Percentiles rank a stretch among this genome's conserved stretches.
These are phyloP conservation scores for Laothoe populi DNA, from an alignment of 2,888 invertebrate genomes.

Conservation along the genomic window DNA sequence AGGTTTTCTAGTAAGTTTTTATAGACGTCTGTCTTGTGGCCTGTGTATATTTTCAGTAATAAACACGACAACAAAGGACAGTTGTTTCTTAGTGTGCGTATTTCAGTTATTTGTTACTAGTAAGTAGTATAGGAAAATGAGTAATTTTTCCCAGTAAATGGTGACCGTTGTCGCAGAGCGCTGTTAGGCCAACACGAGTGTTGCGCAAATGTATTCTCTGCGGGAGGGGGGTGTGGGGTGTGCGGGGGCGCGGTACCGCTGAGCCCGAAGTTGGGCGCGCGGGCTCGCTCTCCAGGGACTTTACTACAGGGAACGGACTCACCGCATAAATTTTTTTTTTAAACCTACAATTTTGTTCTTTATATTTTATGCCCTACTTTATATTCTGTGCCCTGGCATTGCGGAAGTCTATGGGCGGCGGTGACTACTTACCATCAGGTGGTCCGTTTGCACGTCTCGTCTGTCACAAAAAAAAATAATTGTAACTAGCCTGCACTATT, in stretches of 20 bases:
- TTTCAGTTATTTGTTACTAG: constrained; percentile 19
- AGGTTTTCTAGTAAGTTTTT: constrained; percentile 55
- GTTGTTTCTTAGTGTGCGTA: constrained; percentile 48
- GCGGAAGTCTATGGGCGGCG: too few species aligned
- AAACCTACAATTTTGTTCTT: neutral
- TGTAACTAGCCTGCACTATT: too few species aligned
- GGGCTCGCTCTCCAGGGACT: constrained; percentile 77
- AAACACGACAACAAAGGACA: constrained; percentile 42
- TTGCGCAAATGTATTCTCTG: constrained; percentile 84
- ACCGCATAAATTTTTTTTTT: constrained; percentile 37
- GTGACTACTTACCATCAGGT: too few species aligned
- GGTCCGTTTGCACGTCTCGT: too few species aligned
- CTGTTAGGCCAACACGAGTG: constrained; percentile 81
- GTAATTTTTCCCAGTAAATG: constrained; percentile 76
- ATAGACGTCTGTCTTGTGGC: constrained; percentile 45
- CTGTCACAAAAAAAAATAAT: too few species aligned
- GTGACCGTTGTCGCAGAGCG: constrained; percentile 75
- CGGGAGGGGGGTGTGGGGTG: constrained; percentile 64
- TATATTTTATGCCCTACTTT: too few species aligned
- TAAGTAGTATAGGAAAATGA: constrained; percentile 56
- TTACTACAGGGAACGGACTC: constrained; percentile 72
- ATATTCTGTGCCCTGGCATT: too few species aligned
- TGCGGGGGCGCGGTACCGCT: constrained; percentile 63
- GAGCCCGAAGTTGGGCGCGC: constrained; percentile 84
- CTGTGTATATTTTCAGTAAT: constrained; percentile 39